Evolutionary conservation across 2,797 vertebrate species (phyloP).

Genomic region (Taenioides sp.): DNA sequence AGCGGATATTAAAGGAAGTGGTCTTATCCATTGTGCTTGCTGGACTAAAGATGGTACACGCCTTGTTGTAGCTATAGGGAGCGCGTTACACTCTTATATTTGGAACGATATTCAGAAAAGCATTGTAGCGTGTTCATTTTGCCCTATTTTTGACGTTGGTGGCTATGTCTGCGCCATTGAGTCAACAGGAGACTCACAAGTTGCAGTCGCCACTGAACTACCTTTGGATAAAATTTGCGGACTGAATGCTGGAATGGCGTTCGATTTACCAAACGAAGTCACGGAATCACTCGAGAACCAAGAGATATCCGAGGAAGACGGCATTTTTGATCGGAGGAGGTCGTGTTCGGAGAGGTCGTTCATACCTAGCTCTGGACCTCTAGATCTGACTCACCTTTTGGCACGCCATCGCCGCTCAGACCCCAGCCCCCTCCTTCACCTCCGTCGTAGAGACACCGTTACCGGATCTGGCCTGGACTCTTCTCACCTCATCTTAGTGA

Average conservation of each 20-base stretch:
- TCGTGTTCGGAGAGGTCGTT: no score
- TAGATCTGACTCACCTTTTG: constrained; percentile 88
- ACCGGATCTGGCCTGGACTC: constrained; percentile 87
- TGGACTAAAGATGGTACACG: constrained; percentile 92
- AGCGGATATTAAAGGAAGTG: constrained; percentile 80
- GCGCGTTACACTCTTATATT: constrained; percentile 86
- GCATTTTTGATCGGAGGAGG: constrained; percentile 71
- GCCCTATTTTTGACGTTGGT: constrained; percentile 87
- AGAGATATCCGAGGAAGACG: constrained; percentile 65
- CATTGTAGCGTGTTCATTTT: constrained; percentile 83
- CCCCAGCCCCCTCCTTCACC: constrained; percentile 82
- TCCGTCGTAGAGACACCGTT: constrained; percentile 82
- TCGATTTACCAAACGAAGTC: constrained; percentile 71
- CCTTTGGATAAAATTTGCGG: constrained; percentile 89
- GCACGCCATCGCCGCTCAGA: constrained; percentile 80
- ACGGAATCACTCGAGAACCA: constrained; percentile 51
- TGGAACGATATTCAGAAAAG: constrained; percentile 90
- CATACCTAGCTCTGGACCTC: constrained; percentile 70
- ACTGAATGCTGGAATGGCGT: constrained; percentile 81
- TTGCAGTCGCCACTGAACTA: constrained; percentile 88
- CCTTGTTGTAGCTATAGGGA: constrained; percentile 90
- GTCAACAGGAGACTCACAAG: constrained; percentile 80
- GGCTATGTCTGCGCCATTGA: constrained; percentile 85
- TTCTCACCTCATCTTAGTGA: constrained; percentile 90
- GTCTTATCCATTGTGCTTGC: constrained; percentile 88